Conservation (phyloP, 92 coral and sea anemone genomes). For the Actinernus sp. region DNA sequence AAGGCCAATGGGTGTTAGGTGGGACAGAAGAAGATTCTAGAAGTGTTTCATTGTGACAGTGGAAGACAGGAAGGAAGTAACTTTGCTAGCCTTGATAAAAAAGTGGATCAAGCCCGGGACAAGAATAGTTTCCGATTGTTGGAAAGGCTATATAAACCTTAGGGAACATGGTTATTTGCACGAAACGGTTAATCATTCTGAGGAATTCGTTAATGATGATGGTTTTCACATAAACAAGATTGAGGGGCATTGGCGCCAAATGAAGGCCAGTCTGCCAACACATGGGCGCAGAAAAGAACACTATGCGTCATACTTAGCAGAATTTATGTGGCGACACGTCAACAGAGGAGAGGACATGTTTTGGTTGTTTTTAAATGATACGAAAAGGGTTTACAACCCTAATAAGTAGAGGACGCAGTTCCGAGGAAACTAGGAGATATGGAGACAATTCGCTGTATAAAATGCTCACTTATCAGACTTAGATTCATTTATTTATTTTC, state of each 20-base stretch:
- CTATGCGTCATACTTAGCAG: conserved; percentile 26
- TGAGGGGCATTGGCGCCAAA: conserved; percentile 33
- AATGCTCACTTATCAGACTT: no score
- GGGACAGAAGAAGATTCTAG: conserved; percentile 32
- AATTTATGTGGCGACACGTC: conserved; percentile 28
- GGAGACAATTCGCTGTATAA: no score
- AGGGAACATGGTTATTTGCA: conserved; percentile 13
- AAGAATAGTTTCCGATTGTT: conserved; percentile 24
- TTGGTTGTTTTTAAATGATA: conserved; percentile 12
- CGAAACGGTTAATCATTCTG: no score
- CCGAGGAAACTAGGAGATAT: no score
- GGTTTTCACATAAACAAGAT: conserved; percentile 23
- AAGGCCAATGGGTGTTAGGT: conserved; percentile 37
- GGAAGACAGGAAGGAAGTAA: conserved; percentile 21
- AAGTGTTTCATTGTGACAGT: conserved; percentile 25
- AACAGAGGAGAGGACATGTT: conserved; percentile 12
- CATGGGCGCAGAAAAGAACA: conserved; percentile 20
- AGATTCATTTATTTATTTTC: no score
- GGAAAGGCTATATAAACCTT: conserved; percentile 29
- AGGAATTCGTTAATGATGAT: conserved; percentile 21
- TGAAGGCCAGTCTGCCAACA: conserved; percentile 19
- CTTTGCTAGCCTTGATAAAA: conserved; percentile 9
- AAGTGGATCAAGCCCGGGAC: conserved; percentile 33
- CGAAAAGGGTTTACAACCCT: neutral
- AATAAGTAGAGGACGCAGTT: no score